Conservation (phyloP, 2,113 vertebrate genomes). For the Bombycilla garrulus region DNA sequence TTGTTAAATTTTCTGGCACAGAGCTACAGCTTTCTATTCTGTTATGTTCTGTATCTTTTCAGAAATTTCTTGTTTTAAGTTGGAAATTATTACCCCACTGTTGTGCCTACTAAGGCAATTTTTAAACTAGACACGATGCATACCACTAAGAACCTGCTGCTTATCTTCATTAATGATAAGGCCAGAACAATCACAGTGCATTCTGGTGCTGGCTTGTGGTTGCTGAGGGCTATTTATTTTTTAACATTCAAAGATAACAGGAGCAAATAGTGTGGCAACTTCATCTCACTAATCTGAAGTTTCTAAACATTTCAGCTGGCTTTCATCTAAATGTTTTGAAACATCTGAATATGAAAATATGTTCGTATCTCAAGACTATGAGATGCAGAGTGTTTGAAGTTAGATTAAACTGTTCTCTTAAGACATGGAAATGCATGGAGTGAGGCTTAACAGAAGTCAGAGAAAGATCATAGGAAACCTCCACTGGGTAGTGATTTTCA, state of each 20-base stretch:
- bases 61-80: not conserved
- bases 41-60: not conserved
- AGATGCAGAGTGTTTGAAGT: not conserved
- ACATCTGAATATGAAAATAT: not conserved
- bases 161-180: not conserved
- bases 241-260: not conserved
- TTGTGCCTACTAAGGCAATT: not conserved
- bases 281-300: not conserved
- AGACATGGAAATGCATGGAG: not conserved
- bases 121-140: not conserved
- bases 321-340: conserved; percentile 21
- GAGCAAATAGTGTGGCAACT: not conserved
- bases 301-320: not conserved
- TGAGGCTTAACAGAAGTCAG: not conserved
- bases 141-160: not conserved
- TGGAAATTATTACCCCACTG: not conserved
- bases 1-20: not conserved
- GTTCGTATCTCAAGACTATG: not conserved
- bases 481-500: not conserved
- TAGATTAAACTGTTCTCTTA: not conserved
- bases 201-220: not conserved
- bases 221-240: not conserved
- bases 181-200: not conserved
- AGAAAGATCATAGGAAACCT: not conserved
- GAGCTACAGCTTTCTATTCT: not conserved